Percentiles rank a stretch among this genome's conserved stretches.
Evolutionary conservation across 2,113 vertebrate species (phyloP).

Genomic region (Cranoglanis bouderius): DNA sequence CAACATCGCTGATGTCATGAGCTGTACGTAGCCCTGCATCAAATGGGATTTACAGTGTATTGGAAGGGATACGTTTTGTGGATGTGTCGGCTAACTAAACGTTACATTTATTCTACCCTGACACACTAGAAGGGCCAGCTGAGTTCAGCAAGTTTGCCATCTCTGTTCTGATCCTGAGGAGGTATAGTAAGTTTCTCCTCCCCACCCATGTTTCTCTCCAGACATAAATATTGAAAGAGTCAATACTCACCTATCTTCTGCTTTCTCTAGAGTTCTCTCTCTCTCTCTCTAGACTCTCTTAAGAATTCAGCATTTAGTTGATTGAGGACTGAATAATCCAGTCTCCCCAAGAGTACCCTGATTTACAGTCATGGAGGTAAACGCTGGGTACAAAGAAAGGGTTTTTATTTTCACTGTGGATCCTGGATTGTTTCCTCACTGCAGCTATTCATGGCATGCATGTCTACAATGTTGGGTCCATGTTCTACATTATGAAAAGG

Average conservation of each 20-base stretch:
- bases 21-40: constrained; percentile 9
- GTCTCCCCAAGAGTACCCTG: constrained; percentile 27
- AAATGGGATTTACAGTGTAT: constrained; percentile 5
- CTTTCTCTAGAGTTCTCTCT: constrained; percentile 15
- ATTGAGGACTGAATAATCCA: constrained; percentile 63
- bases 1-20: constrained; percentile 23
- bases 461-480: not conserved
- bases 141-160: constrained; percentile 35
- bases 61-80: not conserved
- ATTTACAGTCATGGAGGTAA: constrained; percentile 33
- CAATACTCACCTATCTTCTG: constrained; percentile 52
- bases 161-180: constrained; percentile 22
- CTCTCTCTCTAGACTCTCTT: constrained; percentile 41
- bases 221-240: constrained; percentile 65
- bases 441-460: constrained; percentile 48
- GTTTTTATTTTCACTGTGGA: constrained; percentile 58
- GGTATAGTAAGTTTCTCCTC: constrained; percentile 37
- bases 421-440: constrained; percentile 52
- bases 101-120: constrained; percentile 17
- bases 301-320: constrained; percentile 62
- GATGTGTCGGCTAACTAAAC: not conserved
- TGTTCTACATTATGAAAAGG: not conserved
- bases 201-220: constrained; percentile 40
- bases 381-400: constrained; percentile 24
- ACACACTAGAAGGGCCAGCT: not conserved